phyloP scores from a whole-genome alignment of 2,113 vertebrate species.

The Murina feae region DNA sequence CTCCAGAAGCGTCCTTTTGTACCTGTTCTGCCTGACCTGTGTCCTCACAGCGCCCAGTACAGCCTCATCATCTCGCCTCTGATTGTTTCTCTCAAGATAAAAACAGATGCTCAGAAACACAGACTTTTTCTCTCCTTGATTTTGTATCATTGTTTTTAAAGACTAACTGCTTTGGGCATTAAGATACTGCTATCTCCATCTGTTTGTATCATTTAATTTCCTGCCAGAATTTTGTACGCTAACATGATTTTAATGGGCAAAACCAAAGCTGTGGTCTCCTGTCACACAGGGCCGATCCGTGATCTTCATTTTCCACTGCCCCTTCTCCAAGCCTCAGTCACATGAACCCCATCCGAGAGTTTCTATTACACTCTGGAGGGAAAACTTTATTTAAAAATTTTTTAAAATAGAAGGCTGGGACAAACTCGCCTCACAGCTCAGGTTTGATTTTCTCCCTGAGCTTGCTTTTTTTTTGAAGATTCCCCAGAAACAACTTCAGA shows the following conservation, averaged over 20 bases:
- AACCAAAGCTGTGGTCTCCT: background rate
- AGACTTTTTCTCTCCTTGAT: background rate
- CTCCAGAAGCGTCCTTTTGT: background rate
- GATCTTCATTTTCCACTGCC: background rate
- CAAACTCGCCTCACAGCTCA: background rate
- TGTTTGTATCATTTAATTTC: constrained; percentile 34
- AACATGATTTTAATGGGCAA: background rate
- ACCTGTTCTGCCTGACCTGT: background rate
- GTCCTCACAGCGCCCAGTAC: background rate
- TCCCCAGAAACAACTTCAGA: constrained; percentile 68
- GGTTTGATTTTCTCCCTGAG: constrained; percentile 64
- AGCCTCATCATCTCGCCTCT: background rate
- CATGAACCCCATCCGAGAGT: background rate
- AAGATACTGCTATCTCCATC: constrained; percentile 10
- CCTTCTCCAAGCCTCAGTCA: background rate
- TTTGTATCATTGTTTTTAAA: constrained; percentile 32
- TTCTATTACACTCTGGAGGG: background rate
- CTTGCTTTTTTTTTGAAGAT: constrained; percentile 45
- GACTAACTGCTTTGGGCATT: background rate
- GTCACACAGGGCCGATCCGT: background rate
- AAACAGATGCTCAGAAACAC: constrained; percentile 30
- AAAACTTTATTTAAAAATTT: background rate
- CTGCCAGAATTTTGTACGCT: constrained; percentile 20
- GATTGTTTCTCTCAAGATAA: background rate
- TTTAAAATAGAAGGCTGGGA: background rate